These are phyloP conservation scores for Caenorhabditis parvicauda DNA, from an alignment of 2,888 invertebrate genomes.

Conservation along the genomic window DNA sequence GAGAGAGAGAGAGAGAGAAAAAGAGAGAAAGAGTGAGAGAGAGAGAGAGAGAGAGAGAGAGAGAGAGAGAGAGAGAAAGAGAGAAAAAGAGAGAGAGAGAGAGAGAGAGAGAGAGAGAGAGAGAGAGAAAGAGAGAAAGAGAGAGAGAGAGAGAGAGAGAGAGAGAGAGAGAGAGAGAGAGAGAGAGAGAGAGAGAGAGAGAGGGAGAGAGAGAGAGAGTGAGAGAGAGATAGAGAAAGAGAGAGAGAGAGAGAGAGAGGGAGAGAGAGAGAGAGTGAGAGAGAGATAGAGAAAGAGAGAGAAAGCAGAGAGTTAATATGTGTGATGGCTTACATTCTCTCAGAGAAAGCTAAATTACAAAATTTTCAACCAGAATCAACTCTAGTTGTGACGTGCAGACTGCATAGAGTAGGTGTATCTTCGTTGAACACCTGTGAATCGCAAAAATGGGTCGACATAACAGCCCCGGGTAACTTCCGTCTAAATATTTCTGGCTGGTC, in stretches of 20 bases:
- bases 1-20: not conserved
- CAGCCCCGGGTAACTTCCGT: too few species aligned
- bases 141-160: not conserved
- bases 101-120: not conserved
- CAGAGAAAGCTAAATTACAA: too few species aligned
- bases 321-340: too few species aligned
- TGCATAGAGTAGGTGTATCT: too few species aligned
- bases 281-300: conserved; percentile 2
- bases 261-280: conserved; percentile 1
- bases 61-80: conserved; percentile 1
- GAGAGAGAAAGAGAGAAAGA: not conserved
- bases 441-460: too few species aligned
- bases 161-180: not conserved
- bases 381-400: too few species aligned
- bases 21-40: not conserved
- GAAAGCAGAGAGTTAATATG: conserved; percentile 12
- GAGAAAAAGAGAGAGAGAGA: not conserved
- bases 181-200: not conserved
- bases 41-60: not conserved
- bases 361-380: too few species aligned
- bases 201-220: not conserved
- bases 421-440: too few species aligned
- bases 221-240: not conserved
- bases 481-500: too few species aligned
- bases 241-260: not conserved